Percentiles rank a stretch among this genome's conserved stretches.
Conservation (phyloP, 1,140 invertebrate species). For the Cyclargus thomasi region DNA sequence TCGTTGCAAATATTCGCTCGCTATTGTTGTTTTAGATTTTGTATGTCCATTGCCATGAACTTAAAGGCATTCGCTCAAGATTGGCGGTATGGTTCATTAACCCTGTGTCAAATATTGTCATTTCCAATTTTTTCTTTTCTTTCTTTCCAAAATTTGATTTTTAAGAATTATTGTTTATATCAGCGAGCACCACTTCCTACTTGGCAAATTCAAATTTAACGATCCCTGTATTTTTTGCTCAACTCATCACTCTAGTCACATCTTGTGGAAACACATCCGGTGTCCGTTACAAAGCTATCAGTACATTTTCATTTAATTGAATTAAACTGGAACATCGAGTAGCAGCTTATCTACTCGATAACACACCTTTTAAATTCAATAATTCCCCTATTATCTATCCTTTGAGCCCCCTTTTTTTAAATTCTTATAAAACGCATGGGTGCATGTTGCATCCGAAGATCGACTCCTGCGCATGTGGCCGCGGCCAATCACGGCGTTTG, state of each 20-base stretch:
- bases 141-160: too few relatives aligned
- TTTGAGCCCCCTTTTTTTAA: conserved; percentile 16
- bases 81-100: too few relatives aligned
- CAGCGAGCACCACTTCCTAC: background rate
- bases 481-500: conserved; percentile 33
- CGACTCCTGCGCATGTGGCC: conserved; percentile 27
- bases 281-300: background rate
- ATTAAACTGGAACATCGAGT: background rate
- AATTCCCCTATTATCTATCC: conserved; percentile 22
- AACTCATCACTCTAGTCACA: background rate
- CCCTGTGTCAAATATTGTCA: too few relatives aligned
- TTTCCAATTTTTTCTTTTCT: too few relatives aligned
- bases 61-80: too few relatives aligned
- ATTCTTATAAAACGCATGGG: conserved; percentile 31
- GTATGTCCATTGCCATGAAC: too few relatives aligned
- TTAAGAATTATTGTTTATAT: too few relatives aligned
- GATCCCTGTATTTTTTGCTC: background rate
- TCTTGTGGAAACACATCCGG: background rate
- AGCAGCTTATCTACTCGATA: background rate
- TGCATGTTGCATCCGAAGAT: conserved; percentile 37
- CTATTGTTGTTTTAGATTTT: too few relatives aligned
- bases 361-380: conserved; percentile 6
- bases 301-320: background rate
- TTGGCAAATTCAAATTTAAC: background rate
- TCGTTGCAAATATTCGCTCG: too few relatives aligned